phyloP scores from a whole-genome alignment of 2,113 vertebrate genomes.

The Kryptolebias marmoratus region DNA sequence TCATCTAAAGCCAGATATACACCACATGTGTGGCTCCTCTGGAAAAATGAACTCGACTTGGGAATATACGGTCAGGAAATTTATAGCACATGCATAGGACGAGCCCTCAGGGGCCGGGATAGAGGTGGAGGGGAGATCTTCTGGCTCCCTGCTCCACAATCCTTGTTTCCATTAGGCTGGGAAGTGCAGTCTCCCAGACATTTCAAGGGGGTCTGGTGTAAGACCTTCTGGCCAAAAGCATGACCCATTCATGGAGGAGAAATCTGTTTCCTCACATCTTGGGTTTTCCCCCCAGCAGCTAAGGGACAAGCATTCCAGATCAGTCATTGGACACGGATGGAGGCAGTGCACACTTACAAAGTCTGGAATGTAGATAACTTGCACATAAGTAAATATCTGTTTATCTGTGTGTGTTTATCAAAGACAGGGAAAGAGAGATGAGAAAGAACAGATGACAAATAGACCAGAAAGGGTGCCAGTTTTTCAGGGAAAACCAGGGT shows the following conservation, averaged over 20 bases:
- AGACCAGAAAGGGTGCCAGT: constrained; percentile 2
- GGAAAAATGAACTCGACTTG: constrained; percentile 79
- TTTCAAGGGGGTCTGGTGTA: constrained; percentile 58
- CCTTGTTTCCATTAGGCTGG: constrained; percentile 81
- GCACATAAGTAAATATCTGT: constrained; percentile 37
- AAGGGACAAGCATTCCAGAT: constrained; percentile 62
- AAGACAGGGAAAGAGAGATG: background rate
- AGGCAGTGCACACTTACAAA: constrained; percentile 30
- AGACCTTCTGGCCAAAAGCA: constrained; percentile 68
- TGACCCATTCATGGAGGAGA: constrained; percentile 64
- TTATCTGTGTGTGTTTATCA: constrained; percentile 43
- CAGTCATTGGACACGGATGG: constrained; percentile 58
- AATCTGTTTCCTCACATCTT: constrained; percentile 71
- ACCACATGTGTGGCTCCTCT: constrained; percentile 80
- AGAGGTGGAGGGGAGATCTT: constrained; percentile 52
- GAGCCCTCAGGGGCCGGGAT: constrained; percentile 68
- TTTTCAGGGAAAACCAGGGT: constrained; percentile 29
- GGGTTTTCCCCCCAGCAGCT: constrained; percentile 71
- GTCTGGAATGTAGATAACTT: constrained; percentile 31
- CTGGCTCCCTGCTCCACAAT: constrained; percentile 50
- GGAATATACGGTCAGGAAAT: constrained; percentile 84
- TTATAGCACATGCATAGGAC: constrained; percentile 81
- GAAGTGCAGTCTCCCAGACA: constrained; percentile 73
- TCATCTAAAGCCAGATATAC: constrained; percentile 75
- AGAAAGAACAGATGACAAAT: constrained; percentile 9